Conservation (phyloP, 2,797 vertebrate species). For the Astyanax mexicanus region DNA sequence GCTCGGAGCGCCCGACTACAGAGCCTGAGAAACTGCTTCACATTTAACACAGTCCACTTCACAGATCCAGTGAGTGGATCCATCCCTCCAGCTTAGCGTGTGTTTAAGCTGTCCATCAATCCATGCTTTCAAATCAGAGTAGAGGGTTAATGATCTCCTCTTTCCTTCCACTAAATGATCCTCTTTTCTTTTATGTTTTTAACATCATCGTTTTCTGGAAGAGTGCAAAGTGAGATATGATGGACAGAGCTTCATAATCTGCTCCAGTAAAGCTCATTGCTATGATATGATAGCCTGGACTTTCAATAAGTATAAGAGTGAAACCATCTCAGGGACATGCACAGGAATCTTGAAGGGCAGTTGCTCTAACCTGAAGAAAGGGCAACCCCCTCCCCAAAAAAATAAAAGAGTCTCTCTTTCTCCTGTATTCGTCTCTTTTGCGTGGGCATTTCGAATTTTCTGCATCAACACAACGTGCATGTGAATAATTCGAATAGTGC, state of each 20-base stretch:
- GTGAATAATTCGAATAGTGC: no score
- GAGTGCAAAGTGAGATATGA: background rate
- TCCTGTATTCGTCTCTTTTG: no score
- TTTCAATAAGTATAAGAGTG: no score
- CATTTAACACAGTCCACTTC: background rate
- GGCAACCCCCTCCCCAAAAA: no score
- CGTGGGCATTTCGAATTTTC: no score
- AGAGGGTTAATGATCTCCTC: background rate
- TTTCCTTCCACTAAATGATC: background rate
- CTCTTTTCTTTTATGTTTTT: background rate
- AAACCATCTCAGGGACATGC: no score
- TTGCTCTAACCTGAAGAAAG: no score
- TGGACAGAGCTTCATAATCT: background rate
- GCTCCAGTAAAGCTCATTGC: no score
- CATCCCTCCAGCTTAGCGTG: background rate
- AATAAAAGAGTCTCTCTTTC: no score
- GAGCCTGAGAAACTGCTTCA: conserved; percentile 14
- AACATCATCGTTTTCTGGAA: background rate
- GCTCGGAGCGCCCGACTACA: background rate
- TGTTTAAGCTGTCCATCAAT: conserved; percentile 2
- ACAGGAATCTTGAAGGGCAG: no score
- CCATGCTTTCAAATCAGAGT: background rate
- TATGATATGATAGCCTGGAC: no score
- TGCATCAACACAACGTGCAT: no score
- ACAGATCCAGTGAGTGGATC: background rate